Conservation (phyloP, 2,113 vertebrate genomes). For the Oplegnathus fasciatus region DNA sequence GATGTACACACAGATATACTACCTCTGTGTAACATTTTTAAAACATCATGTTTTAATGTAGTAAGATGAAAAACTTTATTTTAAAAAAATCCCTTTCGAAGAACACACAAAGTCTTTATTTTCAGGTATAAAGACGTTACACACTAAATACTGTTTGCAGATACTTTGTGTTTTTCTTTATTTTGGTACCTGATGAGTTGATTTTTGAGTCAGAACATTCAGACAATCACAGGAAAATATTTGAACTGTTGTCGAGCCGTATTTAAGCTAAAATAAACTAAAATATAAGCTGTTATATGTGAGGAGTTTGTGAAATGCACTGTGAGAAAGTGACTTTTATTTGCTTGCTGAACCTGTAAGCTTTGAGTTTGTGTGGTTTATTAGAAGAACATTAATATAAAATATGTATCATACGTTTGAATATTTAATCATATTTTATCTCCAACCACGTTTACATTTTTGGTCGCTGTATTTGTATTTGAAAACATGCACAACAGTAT, state of each 20-base stretch:
- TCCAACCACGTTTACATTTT: constrained; percentile 71
- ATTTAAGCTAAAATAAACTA: background rate
- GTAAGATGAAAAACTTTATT: too few species aligned
- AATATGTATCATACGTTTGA: background rate
- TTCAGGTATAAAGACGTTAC: too few species aligned
- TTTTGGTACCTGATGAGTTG: background rate
- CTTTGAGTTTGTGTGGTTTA: constrained; percentile 6
- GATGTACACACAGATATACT: too few species aligned
- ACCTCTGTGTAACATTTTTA: too few species aligned
- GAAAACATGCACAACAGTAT: constrained; percentile 57
- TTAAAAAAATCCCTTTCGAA: too few species aligned
- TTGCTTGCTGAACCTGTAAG: background rate
- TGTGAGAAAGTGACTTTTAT: background rate
- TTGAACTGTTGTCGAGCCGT: background rate
- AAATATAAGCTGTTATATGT: background rate
- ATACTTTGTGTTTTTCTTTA: background rate
- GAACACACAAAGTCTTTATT: too few species aligned
- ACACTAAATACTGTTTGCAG: background rate
- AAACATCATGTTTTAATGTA: too few species aligned
- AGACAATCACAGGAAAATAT: constrained; percentile 42
- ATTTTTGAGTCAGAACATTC: background rate
- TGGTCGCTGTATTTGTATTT: constrained; percentile 70
- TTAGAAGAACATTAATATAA: background rate
- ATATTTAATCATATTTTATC: constrained; percentile 36
- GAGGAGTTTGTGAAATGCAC: constrained; percentile 5